Percentiles rank a stretch among this genome's conserved stretches.
These are phyloP conservation scores for Pungitius pungitius DNA, from an alignment of 2,113 vertebrate species.

Conservation along the genomic window DNA sequence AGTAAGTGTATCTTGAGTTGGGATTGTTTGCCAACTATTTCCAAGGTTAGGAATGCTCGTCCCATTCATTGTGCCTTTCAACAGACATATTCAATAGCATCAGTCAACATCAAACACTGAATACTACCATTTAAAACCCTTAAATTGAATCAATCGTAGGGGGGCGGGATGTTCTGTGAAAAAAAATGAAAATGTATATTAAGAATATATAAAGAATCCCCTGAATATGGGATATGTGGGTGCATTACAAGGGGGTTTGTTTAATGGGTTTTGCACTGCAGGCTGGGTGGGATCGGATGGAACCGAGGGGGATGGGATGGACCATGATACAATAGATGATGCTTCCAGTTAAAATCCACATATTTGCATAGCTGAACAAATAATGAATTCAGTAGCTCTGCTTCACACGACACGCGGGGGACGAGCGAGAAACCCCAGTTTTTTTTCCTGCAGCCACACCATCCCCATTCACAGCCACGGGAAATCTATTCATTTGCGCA, in stretches of 20 bases:
- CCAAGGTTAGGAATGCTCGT: not conserved
- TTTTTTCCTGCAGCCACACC: conserved; percentile 8
- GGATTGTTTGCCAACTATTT: not conserved
- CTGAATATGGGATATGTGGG: conserved; percentile 1
- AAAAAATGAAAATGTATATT: not conserved
- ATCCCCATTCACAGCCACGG: conserved; percentile 47
- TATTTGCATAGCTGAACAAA: conserved; percentile 5
- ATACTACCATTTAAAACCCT: not conserved
- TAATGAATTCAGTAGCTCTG: not conserved
- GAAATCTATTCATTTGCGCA: conserved; percentile 70
- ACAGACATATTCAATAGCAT: too few relatives aligned
- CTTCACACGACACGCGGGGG: not conserved
- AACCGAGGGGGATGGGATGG: conserved; percentile 23
- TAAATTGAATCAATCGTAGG: not conserved
- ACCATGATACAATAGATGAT: conserved; percentile 43
- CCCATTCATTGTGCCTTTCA: not conserved
- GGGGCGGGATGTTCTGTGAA: not conserved
- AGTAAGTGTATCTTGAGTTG: not conserved
- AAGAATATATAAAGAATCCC: not conserved
- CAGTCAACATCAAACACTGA: too few relatives aligned
- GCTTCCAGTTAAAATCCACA: not conserved
- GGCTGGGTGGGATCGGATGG: not conserved
- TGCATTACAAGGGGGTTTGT: not conserved
- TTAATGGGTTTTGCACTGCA: conserved; percentile 26
- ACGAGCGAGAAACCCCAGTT: not conserved